Evolutionary conservation across 2,113 vertebrate genomes (phyloP).

Genomic region (Taurulus bubalis): DNA sequence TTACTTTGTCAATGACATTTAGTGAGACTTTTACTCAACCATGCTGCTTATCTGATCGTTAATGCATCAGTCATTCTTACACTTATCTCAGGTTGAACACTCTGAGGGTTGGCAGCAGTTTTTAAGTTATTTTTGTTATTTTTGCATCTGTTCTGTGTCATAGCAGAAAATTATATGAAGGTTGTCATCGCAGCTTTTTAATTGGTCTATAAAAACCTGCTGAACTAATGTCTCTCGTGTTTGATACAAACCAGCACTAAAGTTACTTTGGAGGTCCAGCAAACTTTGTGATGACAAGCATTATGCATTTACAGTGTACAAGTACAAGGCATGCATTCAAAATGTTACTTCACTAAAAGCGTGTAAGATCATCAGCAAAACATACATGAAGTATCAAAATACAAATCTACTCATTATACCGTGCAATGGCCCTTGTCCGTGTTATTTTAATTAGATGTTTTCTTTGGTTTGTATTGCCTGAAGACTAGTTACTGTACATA

Average conservation of each 20-base stretch:
- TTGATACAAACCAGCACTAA: constrained; percentile 32
- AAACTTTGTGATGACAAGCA: background rate
- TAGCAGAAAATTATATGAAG: constrained; percentile 12
- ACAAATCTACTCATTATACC: background rate
- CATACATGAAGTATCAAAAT: background rate
- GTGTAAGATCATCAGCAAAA: background rate
- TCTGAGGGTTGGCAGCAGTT: background rate
- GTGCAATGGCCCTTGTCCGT: background rate
- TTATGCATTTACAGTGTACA: background rate
- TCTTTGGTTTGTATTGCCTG: background rate
- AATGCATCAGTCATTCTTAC: background rate
- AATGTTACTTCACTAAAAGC: background rate
- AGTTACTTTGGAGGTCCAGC: constrained; percentile 21
- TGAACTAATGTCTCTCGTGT: constrained; percentile 9
- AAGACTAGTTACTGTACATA: background rate
- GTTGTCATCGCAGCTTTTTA: constrained; percentile 37
- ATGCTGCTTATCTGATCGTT: background rate
- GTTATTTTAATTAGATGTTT: background rate
- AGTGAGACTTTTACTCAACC: background rate
- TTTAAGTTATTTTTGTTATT: constrained; percentile 11
- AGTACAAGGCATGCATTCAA: background rate
- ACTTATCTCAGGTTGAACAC: background rate
- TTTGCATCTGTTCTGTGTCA: constrained; percentile 39
- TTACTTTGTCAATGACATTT: background rate
- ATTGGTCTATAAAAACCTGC: constrained; percentile 46